A percentile compares a stretch with the other conserved stretches of the same genome.
phyloP scores from a whole-genome alignment of 2,797 vertebrate genomes.

The Naso thynnoides region DNA sequence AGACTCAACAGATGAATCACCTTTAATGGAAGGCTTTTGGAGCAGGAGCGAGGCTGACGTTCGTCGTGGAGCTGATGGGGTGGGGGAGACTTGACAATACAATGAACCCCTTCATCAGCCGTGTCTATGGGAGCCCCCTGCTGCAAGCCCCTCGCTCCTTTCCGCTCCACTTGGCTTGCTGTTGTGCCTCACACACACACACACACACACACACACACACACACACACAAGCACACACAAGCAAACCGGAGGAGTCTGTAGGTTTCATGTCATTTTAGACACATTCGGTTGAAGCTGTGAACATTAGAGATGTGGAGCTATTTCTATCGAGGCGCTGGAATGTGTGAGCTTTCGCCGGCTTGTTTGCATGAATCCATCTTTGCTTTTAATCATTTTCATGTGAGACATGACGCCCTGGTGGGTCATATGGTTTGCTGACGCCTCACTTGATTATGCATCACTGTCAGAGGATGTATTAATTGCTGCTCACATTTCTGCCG shows the following conservation, averaged over 20 bases:
- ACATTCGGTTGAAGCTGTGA: slow-evolving; percentile 15
- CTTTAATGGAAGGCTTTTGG: slow-evolving; percentile 46
- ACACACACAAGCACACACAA: too few species aligned
- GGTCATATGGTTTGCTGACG: slow-evolving; percentile 53
- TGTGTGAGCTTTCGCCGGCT: neutral
- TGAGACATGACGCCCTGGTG: slow-evolving; percentile 50
- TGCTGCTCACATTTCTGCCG: slow-evolving; percentile 44
- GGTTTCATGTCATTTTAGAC: slow-evolving; percentile 32
- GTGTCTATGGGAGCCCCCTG: slow-evolving; percentile 53
- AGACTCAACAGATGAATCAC: slow-evolving; percentile 77
- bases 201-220: slow-evolving; percentile 24
- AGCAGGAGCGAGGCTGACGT: slow-evolving; percentile 28
- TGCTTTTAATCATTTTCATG: slow-evolving; percentile 47
- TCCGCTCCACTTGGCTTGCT: slow-evolving; percentile 55
- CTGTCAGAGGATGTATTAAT: slow-evolving; percentile 45
- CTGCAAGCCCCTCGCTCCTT: slow-evolving; percentile 34
- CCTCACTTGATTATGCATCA: slow-evolving; percentile 52
- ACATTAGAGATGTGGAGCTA: neutral
- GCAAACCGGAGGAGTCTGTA: slow-evolving; percentile 29
- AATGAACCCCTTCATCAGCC: slow-evolving; percentile 77
- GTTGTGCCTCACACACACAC: slow-evolving; percentile 40
- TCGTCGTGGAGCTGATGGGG: slow-evolving; percentile 28
- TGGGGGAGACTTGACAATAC: slow-evolving; percentile 50
- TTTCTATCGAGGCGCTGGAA: neutral
- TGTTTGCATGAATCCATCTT: slow-evolving; percentile 21